Base-by-base conservation (phyloP, 2,113 vertebrate genomes). In the Oophaga pumilio region DNA sequence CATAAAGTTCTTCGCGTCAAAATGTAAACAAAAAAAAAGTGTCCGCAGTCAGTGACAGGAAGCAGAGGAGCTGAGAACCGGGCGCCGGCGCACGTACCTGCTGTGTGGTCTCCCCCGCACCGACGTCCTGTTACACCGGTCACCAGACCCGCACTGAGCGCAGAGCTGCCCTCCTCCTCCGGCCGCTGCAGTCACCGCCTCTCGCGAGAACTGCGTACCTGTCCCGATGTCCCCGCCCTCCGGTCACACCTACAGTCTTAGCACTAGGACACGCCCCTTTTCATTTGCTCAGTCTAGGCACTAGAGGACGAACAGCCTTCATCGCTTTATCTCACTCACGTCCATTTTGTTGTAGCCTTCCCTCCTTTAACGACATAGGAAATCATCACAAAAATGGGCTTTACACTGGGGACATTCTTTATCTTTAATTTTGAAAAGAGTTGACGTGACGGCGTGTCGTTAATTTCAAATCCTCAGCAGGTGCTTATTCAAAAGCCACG, bases 171-270 rank as follows among this genome's bases (percentile, higher is more conserved):
- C 74, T 24, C 52, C 26, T 84, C 82, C 82, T 73, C 66, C 82
- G 8, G 82, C n/a, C 1, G 68, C 82, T 57, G 24, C 24, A 84
- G 24, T 52, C 24, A 24, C 17, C 68, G 56, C 17, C 33, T 85
- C 83, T 85, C 83, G 83, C 83, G 83, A 85, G 83, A 85, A 49
- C 83, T 49, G 28, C 69, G 66, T 69, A 85, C 83, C 83, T 85
- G 83, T 76, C 69, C 52, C 52, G n/a, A 18, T 11, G 69, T 9
- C 33, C 81, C 81, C 49, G 8, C 62, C n/a, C 81, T 49, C 49
- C 22, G 24, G 33, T 52, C 80, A 82, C 80, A 83, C 53, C 81
- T 62, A n/a, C 81, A 33, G 62, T 5, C 60, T 68, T 60, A 52
- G 3, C 18, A 10, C 11, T 6, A 6, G 49, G 43, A 43, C 62